Evolutionary conservation across 2,888 invertebrate species (phyloP).

Genomic region (Acanthoscelides obtectus): DNA sequence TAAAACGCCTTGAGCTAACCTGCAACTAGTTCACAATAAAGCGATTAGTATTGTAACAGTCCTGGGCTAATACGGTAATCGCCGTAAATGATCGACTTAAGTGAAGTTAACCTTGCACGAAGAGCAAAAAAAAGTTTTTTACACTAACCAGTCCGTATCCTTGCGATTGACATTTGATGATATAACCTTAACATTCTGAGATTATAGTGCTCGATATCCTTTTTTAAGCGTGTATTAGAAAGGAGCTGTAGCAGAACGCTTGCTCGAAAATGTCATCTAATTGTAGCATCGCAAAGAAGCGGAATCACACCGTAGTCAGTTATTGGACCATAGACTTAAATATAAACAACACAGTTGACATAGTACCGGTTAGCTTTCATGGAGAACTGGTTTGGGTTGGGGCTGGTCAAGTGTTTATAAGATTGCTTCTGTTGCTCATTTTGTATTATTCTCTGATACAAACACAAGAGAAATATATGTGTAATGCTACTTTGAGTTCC

Average conservation of each 20-base stretch:
- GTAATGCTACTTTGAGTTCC: too few relatives aligned
- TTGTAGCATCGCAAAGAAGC: not conserved
- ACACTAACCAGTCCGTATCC: conserved; percentile 10
- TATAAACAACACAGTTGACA: not conserved
- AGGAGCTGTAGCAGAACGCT: not conserved
- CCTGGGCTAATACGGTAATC: not conserved
- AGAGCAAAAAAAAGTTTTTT: conserved; percentile 13
- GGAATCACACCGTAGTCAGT: not conserved
- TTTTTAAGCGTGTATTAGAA: conserved; percentile 1
- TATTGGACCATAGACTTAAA: not conserved
- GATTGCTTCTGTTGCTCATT: too few relatives aligned
- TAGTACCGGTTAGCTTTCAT: not conserved
- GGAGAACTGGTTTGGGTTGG: not conserved
- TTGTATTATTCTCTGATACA: too few relatives aligned
- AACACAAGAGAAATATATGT: too few relatives aligned
- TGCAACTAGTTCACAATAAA: not conserved
- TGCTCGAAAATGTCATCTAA: not conserved
- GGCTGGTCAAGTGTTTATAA: not conserved
- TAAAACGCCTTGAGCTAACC: not conserved
- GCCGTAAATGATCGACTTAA: conserved; percentile 11
- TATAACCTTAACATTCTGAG: conserved; percentile 21
- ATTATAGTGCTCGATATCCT: conserved; percentile 5
- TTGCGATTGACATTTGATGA: conserved; percentile 22
- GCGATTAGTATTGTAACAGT: not conserved
- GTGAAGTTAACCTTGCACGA: conserved; percentile 19